Percentiles rank a stretch among this genome's conserved stretches.
These are phyloP conservation scores for Chironomus tentans DNA, from an alignment of 2,888 invertebrate species.

Conservation along the genomic window DNA sequence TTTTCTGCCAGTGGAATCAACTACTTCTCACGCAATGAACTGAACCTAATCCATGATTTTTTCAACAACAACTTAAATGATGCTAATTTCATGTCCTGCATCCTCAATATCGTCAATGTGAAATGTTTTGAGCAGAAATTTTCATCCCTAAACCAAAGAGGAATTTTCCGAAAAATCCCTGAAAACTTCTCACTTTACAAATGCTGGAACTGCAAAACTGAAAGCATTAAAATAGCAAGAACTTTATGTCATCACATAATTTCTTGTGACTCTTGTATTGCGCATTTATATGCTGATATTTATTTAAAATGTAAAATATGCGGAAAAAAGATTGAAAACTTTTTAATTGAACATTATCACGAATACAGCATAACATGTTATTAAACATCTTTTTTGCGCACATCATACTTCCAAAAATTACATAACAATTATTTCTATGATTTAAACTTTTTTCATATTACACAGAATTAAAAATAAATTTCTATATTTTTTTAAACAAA, in stretches of 20 bases:
- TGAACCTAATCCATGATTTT: not conserved
- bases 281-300: not conserved
- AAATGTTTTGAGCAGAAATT: not conserved
- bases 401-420: too few relatives aligned
- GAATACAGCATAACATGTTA: constrained; percentile 33
- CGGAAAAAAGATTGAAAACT: constrained; percentile 4
- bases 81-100: not conserved
- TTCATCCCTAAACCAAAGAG: not conserved
- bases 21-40: not conserved
- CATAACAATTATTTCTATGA: too few relatives aligned
- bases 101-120: not conserved
- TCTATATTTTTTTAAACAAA: too few relatives aligned
- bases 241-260: not conserved
- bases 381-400: too few relatives aligned
- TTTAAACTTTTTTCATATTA: too few relatives aligned
- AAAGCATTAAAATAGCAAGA: not conserved
- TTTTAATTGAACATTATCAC: constrained; percentile 28
- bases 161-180: not conserved
- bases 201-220: not conserved
- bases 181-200: not conserved
- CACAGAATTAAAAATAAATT: too few relatives aligned
- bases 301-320: not conserved
- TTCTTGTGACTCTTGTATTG: constrained; percentile 5
- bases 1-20: not conserved
- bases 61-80: not conserved